Base-by-base conservation (phyloP, 2,113 vertebrate genomes). In the Centropus unirufus region DNA sequence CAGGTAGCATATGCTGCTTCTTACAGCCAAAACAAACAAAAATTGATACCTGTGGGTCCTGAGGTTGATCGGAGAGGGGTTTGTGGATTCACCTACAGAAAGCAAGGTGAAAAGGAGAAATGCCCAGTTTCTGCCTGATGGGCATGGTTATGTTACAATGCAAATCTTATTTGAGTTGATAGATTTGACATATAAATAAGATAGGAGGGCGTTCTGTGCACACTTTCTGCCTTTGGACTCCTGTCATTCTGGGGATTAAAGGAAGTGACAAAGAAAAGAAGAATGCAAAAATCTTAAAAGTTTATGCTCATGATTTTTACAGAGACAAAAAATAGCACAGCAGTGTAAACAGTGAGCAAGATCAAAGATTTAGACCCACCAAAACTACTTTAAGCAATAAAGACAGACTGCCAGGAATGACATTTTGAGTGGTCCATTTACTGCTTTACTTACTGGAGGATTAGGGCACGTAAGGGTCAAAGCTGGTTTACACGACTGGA, bases 401-500 rank as follows among this genome's bases (percentile, higher is more conserved):
- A 90, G 64, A 78, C 44, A 85, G 58, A 21, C n/a, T 77, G 79
- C 59, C 72, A 86, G 83, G 55, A 80, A 93, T 54, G 39, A 92
- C 77, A 80, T 74, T 82, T 90, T 83, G 77, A 93, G 42, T 52
- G 34, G 62, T 86, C 68, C 57, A 3, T 92, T 96, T 87, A 80
- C 36, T 75, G 23, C 75, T 68, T 87, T 79, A 64, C 70, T 94
- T 93, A 69, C 72, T 80, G 52, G 59, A 94, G 59, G 14, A 67
- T 66, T 49, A 92, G 68, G 72, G 59, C 51, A 83, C 40, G 29
- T 0, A 2, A 77, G 42, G 72, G 72, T 92, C 90, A 95, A 59
- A 64, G 36, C 72, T 85, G 51, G 47, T 89, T 95, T 94, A 42
- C 59, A 51, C 44, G 46, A 80, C 46, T 95, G 92, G 90, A 66